Conservation (phyloP, 2,113 vertebrate species). For the Procavia capensis region DNA sequence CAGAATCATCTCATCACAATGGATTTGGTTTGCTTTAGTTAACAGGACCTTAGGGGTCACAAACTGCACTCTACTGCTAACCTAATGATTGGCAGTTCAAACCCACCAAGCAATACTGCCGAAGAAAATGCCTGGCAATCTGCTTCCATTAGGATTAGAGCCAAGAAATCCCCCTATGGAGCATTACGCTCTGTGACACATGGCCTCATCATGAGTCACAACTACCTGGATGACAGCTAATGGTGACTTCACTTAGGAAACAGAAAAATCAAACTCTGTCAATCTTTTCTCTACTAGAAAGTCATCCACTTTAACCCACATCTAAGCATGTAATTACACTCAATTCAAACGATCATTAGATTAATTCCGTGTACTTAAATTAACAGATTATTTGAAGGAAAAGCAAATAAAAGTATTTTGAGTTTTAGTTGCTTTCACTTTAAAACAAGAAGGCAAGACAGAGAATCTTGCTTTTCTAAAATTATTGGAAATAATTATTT, state of each 20-base stretch:
- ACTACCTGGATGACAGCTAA: no score
- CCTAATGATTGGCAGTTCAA: neutral
- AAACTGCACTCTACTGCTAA: neutral
- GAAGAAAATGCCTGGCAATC: neutral
- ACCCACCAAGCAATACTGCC: neutral
- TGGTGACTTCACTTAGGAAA: neutral
- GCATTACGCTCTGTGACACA: no score
- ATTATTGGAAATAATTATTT: neutral
- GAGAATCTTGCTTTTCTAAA: neutral
- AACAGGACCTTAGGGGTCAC: neutral
- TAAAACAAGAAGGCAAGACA: neutral
- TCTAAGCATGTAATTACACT: neutral
- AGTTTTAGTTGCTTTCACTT: neutral
- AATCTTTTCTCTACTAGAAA: slow-evolving; percentile 42
- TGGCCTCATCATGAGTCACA: no score
- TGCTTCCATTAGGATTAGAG: neutral
- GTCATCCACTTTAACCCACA: neutral
- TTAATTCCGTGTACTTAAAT: slow-evolving; percentile 7
- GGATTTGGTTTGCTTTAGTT: neutral
- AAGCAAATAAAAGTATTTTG: slow-evolving; percentile 14
- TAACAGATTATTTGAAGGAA: slow-evolving; percentile 5
- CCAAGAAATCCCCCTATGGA: no score
- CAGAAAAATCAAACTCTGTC: neutral
- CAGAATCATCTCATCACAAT: neutral
- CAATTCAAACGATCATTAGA: neutral